Base-by-base conservation (phyloP, 2,113 vertebrate species). In the Pelusios castaneus region DNA sequence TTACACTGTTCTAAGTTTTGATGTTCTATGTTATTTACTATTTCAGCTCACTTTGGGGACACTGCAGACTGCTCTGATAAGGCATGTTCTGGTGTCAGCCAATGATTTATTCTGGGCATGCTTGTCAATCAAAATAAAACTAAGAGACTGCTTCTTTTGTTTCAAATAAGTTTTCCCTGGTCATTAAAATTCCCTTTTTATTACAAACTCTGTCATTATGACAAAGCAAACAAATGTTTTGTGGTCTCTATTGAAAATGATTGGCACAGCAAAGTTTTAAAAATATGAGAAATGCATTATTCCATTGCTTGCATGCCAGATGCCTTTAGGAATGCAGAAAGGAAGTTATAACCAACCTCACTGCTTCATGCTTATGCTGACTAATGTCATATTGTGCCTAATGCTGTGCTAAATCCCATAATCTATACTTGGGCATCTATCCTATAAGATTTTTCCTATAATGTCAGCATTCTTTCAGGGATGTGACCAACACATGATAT, bases 81-180 rank as follows among this genome's bases (percentile, higher is more conserved):
- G 84, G 41, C 78, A 96, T 93, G 88, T 95, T 97, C 94, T 67
- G 89, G 90, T 97, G 95, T 93, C 93, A 97, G 87, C 85, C 88
- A 97, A 90, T 73, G 90, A 51, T 95, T 87, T 95, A 96, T 94
- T 87, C 92, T 87, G 47, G 87, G 73, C 85, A 96, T 3, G 85
- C 78, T 89, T 97, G 93, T 94, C 96, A 96, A 95, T 97, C 93
- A 93, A 95, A 95, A 95, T 96, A 95, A 97, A 97, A 94, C 82
- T 29, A 96, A 84, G 88, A 95, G 92, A 96, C 79, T 10, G 88
- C 85, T 91, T 89, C 2, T 91, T 96, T 97, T 97, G 96, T 97
- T 96, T 95, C 90, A 97, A 94, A 95, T 90, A 56, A 95, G 58
- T 86, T 91, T 93, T 90, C 88, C 84, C 45, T 91, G 52, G 76